Conservation (phyloP, 2,797 vertebrate genomes). For the Acridotheres tristis region DNA sequence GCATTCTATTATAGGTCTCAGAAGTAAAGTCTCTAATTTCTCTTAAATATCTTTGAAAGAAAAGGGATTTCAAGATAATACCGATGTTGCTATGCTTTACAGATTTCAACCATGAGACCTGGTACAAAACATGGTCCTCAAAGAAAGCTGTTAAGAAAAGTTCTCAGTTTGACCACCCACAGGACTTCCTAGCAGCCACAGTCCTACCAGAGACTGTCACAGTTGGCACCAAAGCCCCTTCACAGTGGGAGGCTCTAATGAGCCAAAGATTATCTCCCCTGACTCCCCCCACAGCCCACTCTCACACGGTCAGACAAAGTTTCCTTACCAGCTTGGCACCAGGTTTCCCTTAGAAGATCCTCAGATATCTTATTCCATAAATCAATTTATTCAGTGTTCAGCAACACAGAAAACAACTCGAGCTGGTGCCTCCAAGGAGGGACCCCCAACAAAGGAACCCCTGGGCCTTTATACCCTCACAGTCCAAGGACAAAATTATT, state of each 20-base stretch:
- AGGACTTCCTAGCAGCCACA: neutral
- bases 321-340: rapidly evolving
- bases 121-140: neutral
- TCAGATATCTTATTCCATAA: neutral
- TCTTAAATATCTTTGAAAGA: neutral
- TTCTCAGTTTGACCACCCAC: neutral
- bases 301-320: too few relatives aligned
- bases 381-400: neutral
- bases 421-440: neutral
- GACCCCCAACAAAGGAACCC: too few relatives aligned
- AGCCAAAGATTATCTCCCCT: neutral
- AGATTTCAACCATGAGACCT: neutral
- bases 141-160: neutral
- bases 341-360: neutral
- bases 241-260: neutral
- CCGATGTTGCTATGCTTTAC: neutral
- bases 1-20: neutral
- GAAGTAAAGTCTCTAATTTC: neutral
- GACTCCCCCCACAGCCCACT: too few relatives aligned
- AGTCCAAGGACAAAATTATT: neutral
- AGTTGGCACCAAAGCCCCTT: rapidly evolving
- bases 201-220: neutral
- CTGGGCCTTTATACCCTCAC: neutral
- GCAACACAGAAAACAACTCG: neutral
- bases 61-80: neutral